A percentile compares a stretch with the other conserved stretches of the same genome.
phyloP scores from a whole-genome alignment of 2,797 vertebrate species.

The Sphenopsis melanotis region DNA sequence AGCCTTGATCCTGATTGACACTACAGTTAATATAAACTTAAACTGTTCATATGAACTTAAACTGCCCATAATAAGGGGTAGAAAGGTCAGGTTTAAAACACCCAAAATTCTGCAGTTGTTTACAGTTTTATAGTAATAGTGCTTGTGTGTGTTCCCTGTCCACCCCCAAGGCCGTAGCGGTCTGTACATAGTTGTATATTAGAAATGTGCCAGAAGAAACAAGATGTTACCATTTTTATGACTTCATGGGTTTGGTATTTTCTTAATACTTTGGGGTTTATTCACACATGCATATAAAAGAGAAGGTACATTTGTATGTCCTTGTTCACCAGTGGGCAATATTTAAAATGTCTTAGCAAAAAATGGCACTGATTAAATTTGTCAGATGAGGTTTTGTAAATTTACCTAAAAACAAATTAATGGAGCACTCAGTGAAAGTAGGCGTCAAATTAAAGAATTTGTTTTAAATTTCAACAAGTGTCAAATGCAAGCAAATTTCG shows the following conservation, averaged over 20 bases:
- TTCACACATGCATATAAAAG: conserved; percentile 47
- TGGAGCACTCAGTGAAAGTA: neutral
- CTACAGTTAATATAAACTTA: conserved; percentile 12
- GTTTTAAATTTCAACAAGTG: neutral
- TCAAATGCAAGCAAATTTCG: neutral
- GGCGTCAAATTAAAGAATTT: neutral
- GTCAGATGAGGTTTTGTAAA: conserved; percentile 65
- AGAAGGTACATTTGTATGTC: conserved; percentile 17
- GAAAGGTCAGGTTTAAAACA: conserved; percentile 58
- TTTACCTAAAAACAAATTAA: conserved; percentile 31
- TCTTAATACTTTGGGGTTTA: conserved; percentile 35
- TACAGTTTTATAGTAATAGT: conserved; percentile 69
- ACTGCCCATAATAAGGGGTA: conserved; percentile 9
- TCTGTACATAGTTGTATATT: conserved; percentile 69
- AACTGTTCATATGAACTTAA: conserved; percentile 41
- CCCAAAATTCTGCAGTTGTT: conserved; percentile 55
- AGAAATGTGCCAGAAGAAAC: conserved; percentile 62
- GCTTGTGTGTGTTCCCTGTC: conserved; percentile 52
- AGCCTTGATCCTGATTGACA: neutral
- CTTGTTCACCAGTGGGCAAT: neutral
- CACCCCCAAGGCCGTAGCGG: conserved; percentile 29
- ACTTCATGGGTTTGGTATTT: conserved; percentile 49
- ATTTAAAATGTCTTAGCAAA: conserved; percentile 16
- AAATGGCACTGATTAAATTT: neutral
- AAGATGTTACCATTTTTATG: conserved; percentile 54